These are phyloP conservation scores for Cheiracanthium punctorium DNA, from an alignment of 2,888 invertebrate genomes.

Conservation along the genomic window DNA sequence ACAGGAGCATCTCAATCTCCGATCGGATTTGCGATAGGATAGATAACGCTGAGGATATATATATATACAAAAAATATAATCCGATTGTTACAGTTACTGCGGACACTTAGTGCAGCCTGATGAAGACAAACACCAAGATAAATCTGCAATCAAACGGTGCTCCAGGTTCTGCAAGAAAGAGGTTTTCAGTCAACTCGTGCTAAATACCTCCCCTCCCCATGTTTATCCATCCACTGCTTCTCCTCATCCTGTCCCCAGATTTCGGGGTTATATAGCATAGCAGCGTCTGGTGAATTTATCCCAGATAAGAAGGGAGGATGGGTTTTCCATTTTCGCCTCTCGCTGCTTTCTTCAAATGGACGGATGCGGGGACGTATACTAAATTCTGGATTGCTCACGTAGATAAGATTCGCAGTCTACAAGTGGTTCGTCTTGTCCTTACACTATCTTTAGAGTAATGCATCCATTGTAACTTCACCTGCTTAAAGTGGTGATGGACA, in stretches of 20 bases:
- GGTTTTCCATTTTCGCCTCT: conserved; percentile 58
- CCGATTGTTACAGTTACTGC: not conserved
- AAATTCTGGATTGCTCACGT: not conserved
- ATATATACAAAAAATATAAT: not conserved
- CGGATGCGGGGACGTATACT: conserved; percentile 30
- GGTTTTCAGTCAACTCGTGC: not conserved
- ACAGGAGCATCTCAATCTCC: not conserved
- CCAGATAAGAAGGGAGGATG: conserved; percentile 13
- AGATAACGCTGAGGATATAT: no score
- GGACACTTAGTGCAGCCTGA: not conserved
- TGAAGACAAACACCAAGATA: not conserved
- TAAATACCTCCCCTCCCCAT: not conserved
- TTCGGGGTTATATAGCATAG: no score
- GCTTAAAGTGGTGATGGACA: no score
- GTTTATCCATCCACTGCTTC: no score
- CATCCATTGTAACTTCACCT: no score
- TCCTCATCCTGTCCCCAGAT: no score
- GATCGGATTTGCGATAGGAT: no score
- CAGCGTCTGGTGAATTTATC: not conserved
- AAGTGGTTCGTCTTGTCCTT: no score
- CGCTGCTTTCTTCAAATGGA: conserved; percentile 16
- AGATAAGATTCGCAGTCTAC: no score
- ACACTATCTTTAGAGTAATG: no score
- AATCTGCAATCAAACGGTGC: not conserved
- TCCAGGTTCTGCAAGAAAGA: not conserved